These are phyloP conservation scores for Falco berigora DNA, from an alignment of 2,797 vertebrate species.

Conservation along the genomic window DNA sequence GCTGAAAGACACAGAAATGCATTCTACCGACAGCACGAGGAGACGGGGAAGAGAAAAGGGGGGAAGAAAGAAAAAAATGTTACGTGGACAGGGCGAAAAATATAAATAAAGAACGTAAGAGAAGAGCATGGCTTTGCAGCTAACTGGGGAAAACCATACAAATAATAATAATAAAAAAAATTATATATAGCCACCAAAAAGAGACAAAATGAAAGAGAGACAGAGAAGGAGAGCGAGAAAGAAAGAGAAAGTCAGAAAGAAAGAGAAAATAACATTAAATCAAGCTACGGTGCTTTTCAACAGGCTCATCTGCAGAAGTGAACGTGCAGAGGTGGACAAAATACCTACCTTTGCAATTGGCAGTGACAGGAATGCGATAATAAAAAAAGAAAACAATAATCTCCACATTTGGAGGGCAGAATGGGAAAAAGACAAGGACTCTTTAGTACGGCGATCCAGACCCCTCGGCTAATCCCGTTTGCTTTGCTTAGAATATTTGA, in stretches of 20 bases:
- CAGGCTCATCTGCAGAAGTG: conserved; percentile 98
- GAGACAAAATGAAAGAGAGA: conserved; percentile 64
- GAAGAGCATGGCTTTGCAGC: conserved; percentile 69
- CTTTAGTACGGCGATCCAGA: conserved; percentile 90
- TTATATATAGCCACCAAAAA: conserved; percentile 71
- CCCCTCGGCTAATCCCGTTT: conserved; percentile 76
- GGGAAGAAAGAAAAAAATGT: conserved; percentile 69
- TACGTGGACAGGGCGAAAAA: conserved; percentile 76
- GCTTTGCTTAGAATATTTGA: conserved; percentile 61
- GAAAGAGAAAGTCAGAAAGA: conserved; percentile 56
- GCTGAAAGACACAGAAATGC: conserved; percentile 90
- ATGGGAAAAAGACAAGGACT: conserved; percentile 95
- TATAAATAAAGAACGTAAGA: conserved; percentile 26
- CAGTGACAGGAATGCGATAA: conserved; percentile 98
- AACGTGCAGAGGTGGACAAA: conserved; percentile 90
- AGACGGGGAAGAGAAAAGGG: conserved; percentile 63
- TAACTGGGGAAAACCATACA: conserved; percentile 74
- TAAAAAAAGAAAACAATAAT: conserved; percentile 93
- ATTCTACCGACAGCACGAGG: conserved; percentile 81
- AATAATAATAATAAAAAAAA: conserved; percentile 51
- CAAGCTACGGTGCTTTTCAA: conserved; percentile 96
- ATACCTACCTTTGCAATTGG: conserved; percentile 99
- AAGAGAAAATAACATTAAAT: conserved; percentile 86
- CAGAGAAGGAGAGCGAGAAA: conserved; percentile 20
- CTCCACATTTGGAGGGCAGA: conserved; percentile 91